Percentiles rank a stretch among this genome's conserved stretches.
Conservation (phyloP, 2,888 invertebrate genomes). For the Tolmerus cingulatus region DNA sequence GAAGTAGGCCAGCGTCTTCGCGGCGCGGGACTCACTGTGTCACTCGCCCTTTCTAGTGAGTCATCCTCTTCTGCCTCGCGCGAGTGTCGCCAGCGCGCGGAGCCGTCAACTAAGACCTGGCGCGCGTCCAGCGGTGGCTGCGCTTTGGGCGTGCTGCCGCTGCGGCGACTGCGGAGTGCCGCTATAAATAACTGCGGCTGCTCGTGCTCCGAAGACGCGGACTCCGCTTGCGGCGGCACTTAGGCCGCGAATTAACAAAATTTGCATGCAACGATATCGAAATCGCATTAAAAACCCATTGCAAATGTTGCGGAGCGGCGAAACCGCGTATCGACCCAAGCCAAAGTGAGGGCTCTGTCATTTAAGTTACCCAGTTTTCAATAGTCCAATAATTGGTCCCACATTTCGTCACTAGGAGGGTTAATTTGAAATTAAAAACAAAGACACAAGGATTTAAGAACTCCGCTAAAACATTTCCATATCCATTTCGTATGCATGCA, state of each 20-base stretch:
- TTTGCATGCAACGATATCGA: conserved; percentile 1
- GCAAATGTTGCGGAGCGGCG: not conserved
- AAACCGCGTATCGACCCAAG: not conserved
- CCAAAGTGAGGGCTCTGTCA: not conserved
- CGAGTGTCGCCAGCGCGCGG: not conserved
- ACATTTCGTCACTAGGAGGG: too few relatives aligned
- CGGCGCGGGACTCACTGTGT: conserved; percentile 6
- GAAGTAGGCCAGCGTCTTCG: not conserved
- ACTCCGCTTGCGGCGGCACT: not conserved
- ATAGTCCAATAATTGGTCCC: not conserved
- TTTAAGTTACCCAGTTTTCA: not conserved
- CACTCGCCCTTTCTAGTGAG: conserved; percentile 33
- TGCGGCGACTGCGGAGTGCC: not conserved
- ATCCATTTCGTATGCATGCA: too few relatives aligned
- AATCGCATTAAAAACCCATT: conserved; percentile 8
- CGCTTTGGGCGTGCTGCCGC: not conserved
- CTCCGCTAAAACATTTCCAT: too few relatives aligned
- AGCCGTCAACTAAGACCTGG: not conserved
- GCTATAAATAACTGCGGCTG: conserved; percentile 3
- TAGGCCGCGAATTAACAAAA: not conserved
- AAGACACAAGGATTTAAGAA: too few relatives aligned
- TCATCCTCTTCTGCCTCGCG: not conserved
- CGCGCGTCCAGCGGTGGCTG: not conserved
- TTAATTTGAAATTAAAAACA: too few relatives aligned
- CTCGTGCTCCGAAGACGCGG: not conserved